Evolutionary conservation across 1,140 invertebrate species (phyloP).

Genomic region (Heliothis subflexa): DNA sequence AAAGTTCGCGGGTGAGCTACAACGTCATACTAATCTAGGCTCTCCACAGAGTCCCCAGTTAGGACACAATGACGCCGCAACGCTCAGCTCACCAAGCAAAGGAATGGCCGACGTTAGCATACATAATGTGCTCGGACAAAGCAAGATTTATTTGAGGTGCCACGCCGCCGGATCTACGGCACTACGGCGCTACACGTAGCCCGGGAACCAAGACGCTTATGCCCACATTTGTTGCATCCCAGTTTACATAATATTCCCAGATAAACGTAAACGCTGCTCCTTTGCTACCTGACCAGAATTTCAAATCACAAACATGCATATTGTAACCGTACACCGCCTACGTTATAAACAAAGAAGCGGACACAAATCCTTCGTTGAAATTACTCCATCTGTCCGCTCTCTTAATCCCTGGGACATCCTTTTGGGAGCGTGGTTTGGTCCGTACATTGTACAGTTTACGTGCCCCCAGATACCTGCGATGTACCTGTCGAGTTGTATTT

Average conservation of each 20-base stretch:
- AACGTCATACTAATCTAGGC: conserved; percentile 34
- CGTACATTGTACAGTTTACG: conserved; percentile 37
- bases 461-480: conserved; percentile 28
- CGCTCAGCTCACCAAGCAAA: conserved; percentile 54
- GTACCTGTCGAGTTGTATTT: conserved; percentile 37
- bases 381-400: conserved; percentile 29
- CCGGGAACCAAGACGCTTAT: conserved; percentile 38
- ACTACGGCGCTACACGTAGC: conserved; percentile 17
- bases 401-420: conserved; percentile 36
- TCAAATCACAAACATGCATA: conserved; percentile 28
- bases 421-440: conserved; percentile 27
- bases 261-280: conserved; percentile 25
- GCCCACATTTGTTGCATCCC: conserved; percentile 37
- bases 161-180: conserved; percentile 49
- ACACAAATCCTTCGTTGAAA: conserved; percentile 40
- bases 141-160: conserved; percentile 67
- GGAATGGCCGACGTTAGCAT: conserved; percentile 66
- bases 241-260: conserved; percentile 36
- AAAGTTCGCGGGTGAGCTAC: conserved; percentile 15
- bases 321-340: conserved; percentile 15
- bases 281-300: conserved; percentile 26
- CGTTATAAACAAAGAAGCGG: conserved; percentile 30
- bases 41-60: conserved; percentile 20
- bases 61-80: conserved; percentile 46
- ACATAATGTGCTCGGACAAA: conserved; percentile 70